Base-by-base conservation (phyloP, 2,797 vertebrate genomes). In the Acipenser transmontanus region DNA sequence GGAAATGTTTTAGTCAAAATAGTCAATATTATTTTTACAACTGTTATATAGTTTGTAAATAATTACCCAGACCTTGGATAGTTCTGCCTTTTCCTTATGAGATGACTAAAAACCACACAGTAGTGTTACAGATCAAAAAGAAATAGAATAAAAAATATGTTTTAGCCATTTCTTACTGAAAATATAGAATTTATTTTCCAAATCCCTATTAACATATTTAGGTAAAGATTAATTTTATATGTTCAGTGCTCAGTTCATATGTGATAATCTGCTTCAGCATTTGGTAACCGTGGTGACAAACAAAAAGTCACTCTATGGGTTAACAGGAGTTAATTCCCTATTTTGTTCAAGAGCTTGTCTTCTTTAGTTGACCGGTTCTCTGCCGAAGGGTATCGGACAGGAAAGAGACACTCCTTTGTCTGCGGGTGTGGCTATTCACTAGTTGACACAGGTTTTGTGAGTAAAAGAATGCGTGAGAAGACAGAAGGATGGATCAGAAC, bases 401-500 rank as follows among this genome's bases (percentile, higher is more conserved):
- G 34, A 34, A 34, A 3, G 34, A 81, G 68, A 74, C 76, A 73
- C 65, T 84, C 81, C 79, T 74, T 76, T 72, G 68, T 68, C 69
- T 73, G 68, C 73, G 69, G 73, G 34, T 71, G 74, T 75, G 80
- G 79, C 76, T 77, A 70, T 67, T 67, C 34, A 3, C 34, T 34
- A 34, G 34, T 34, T 34, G 34, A 34, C 34, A 34, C 3, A 4
- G 34, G 34, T 34, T 34, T 34, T 34, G 34, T 34, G 34, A 34
- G 34, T 34, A 34, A 34, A 34, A 17, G 57, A 8, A 10, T 14
- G 20, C 11, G 20, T 54, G 59, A 48, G 47, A 20, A 6, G 59
- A 13, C 34, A 47, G 57, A 4, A 69, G 67, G 71, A 56, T 77
- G 81, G 77, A 88, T 97, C 94, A 98, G 83, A 91, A 95, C 75